These are phyloP conservation scores for Anhinga rufa DNA, from an alignment of 2,113 vertebrate genomes.

Conservation along the genomic window DNA sequence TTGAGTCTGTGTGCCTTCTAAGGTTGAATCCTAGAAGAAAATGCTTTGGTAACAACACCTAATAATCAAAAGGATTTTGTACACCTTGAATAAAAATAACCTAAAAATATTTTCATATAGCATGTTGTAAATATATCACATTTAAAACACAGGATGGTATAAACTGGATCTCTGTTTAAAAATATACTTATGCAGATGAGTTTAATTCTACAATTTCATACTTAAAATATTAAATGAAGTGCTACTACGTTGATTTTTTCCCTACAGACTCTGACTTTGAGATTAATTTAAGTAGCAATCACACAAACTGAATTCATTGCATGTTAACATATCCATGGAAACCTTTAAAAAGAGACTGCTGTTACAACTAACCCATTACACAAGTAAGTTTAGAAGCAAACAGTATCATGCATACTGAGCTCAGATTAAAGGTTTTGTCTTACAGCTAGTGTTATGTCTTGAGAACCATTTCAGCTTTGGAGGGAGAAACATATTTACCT, in stretches of 20 bases:
- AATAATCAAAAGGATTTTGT: neutral
- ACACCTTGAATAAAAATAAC: neutral
- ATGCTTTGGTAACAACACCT: neutral
- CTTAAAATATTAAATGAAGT: neutral
- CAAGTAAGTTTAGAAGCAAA: neutral
- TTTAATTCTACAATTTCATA: neutral
- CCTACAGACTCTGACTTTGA: neutral
- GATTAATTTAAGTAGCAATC: neutral
- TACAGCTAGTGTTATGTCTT: neutral
- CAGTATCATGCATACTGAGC: neutral
- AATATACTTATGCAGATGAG: neutral
- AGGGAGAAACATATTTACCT: neutral
- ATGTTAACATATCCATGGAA: neutral
- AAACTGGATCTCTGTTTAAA: neutral
- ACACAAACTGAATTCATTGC: neutral
- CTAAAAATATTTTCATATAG: neutral
- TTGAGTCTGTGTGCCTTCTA: neutral
- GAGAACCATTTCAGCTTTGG: neutral
- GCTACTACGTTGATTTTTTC: neutral
- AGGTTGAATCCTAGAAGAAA: neutral
- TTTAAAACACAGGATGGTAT: neutral
- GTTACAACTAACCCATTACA: neutral
- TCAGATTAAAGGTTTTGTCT: neutral
- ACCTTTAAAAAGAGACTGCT: neutral
- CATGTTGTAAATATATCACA: neutral